Base-by-base conservation (phyloP, 2,888 invertebrate genomes). In the Seira ritae region DNA sequence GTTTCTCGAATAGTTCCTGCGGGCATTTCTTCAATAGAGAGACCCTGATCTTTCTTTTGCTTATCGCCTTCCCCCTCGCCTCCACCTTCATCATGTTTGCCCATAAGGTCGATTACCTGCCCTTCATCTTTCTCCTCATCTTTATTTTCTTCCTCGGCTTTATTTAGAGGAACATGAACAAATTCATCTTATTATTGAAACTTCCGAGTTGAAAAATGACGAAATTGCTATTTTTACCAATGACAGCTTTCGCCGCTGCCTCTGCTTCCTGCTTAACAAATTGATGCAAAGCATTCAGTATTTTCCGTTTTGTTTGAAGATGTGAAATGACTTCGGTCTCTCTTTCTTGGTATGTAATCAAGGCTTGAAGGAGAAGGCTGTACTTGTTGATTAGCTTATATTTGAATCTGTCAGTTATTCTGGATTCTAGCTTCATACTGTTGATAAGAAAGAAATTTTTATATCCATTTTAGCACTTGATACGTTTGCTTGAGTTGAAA, bases 261-360 rank as follows among this genome's bases (percentile, higher is more conserved):
- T 85, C 81, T 4, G 68, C 78, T 19, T 85, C 85, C 0, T 62
- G 20, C 46, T 84, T 84, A 0, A 87, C 85, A 75, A 87, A 88
- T 20, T 83, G 73, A 22, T 84, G 81, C 17, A 87, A 70, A 10
- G 79, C 72, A 31, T 73, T 82, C 37, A 87, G 37, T 37, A 87
- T 88, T 60, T 86, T 87, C 17, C 71, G 23, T 69, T 88, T 88
- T 24, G 77, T 85, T 60, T 80, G 75, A 0, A 87, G 62, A 67
- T 80, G 74, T 4, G 85, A 80, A 24, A 87, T 87, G 3, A 85
- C 73, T 75, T 88, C 88, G 1, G 80, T 67, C 70, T 88, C 88
- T 20, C 84, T 19, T 68, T 88, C 88, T 80, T 88, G 88, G 42
- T 87, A 86, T 10, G 84, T 81, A n/a, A 87, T 80, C 10, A 88